Evolutionary conservation across 2,797 vertebrate species (phyloP).

Genomic region (Sebastes glaucus): DNA sequence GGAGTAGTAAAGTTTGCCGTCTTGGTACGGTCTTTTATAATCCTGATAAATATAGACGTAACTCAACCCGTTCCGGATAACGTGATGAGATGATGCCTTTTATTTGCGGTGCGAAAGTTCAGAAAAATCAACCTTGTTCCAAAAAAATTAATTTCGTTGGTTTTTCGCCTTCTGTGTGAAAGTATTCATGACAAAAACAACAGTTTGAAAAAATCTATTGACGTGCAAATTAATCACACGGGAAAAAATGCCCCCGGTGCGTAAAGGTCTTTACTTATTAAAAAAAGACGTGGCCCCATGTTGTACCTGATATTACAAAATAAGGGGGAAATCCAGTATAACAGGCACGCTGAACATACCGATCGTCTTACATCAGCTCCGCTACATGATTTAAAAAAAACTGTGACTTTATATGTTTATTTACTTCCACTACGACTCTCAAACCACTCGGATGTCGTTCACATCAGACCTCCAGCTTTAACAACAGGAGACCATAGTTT

Average conservation of each 20-base stretch:
- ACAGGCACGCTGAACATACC: not conserved
- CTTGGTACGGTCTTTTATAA: too few relatives aligned
- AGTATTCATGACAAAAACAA: not conserved
- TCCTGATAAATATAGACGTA: rapidly evolving
- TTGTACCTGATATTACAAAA: not conserved
- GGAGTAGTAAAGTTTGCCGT: too few relatives aligned
- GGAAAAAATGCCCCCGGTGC: too few relatives aligned
- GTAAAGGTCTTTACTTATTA: not conserved
- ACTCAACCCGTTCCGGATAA: too few relatives aligned
- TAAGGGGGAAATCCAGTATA: not conserved
- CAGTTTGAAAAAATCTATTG: too few relatives aligned
- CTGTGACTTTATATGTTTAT: not conserved
- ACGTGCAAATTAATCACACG: too few relatives aligned
- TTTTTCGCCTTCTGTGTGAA: not conserved
- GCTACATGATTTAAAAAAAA: not conserved
- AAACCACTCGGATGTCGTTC: not conserved
- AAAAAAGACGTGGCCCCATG: not conserved
- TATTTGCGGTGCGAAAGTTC: too few relatives aligned
- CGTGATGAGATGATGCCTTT: too few relatives aligned
- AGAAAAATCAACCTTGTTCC: too few relatives aligned
- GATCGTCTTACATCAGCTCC: not conserved
- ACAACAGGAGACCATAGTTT: conserved; percentile 7
- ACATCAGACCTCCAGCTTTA: conserved; percentile 13
- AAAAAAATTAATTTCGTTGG: too few relatives aligned
- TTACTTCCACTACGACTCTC: not conserved